Evolutionary conservation across 2,113 vertebrate species (phyloP), one percentile per base, ranked within the genome.

Genomic region (Nesogale talazaci): DNA sequence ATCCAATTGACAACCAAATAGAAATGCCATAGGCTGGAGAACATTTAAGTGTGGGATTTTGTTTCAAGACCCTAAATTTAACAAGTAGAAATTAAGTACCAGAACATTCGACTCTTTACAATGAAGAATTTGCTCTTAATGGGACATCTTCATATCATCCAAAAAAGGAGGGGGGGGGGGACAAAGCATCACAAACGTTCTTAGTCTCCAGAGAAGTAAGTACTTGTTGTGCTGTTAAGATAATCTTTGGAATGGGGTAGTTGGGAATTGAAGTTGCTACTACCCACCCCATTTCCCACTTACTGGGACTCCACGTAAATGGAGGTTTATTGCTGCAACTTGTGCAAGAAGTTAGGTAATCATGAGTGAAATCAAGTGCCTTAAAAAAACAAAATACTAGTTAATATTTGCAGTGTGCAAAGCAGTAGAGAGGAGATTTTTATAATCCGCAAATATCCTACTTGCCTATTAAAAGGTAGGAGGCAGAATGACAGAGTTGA

Each of bases 1-100:
- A 97, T 97, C 96, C 95, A 95, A 89, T 97, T 96, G 96, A 94
- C 91, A 95, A 96, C 96, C 94, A 96, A 96, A 97, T 42, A 67
- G 87, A 96, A 95, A 95, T 95, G 84, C 79, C 91, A 94, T 57
- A 52, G 89, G 69, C 83, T 83, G 88, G 90, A 94, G 78, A 95
- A 91, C 40, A 80, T 91, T 93, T 76, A 79, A 86, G 52, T 69
- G 75, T 63, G 22, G 89, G 87, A 96, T 94, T 97, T 95, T 87
- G 74, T 95, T 96, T 96, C 84, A 95, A 93, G 91, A 89, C 67
- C 88, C 75, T 93, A 92, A 92, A 96, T 95, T 94, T 92, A 96
- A 92, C 85, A 89, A 94, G 72, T 87, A 88, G 69, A 95, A 95
- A 94, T 94, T 96, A 95, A 96, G 57, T 76, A 92, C 70, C 70